phyloP scores from a whole-genome alignment of 2,888 invertebrate genomes.

The Eurois occulta region DNA sequence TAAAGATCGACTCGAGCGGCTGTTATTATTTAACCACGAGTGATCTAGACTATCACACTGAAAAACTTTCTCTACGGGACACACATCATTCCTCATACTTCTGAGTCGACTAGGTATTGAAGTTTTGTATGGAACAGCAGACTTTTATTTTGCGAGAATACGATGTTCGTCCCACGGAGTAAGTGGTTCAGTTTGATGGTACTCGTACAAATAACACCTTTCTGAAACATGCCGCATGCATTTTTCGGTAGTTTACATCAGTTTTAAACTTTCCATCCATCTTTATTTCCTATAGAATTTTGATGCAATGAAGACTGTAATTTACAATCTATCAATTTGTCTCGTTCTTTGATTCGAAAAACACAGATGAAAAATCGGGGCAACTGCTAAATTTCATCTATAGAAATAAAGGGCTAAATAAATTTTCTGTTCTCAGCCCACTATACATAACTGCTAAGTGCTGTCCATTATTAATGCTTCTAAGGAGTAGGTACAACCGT shows the following conservation, averaged over 20 bases:
- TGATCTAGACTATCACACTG: neutral
- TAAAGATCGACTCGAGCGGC: too few species aligned
- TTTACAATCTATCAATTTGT: neutral
- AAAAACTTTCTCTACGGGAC: neutral
- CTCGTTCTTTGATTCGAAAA: neutral
- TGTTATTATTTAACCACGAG: too few species aligned
- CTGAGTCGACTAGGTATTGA: neutral
- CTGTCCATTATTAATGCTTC: slow-evolving; percentile 19
- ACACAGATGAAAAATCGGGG: too few species aligned
- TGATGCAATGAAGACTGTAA: neutral
- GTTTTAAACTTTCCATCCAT: neutral
- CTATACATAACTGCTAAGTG: slow-evolving; percentile 15
- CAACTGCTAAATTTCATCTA: neutral
- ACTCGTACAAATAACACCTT: neutral
- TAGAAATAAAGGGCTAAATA: neutral
- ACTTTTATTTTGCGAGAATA: neutral
- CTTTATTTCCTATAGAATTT: neutral
- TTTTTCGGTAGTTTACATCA: neutral
- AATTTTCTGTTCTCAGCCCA: neutral
- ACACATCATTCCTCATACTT: neutral
- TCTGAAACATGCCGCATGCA: too few species aligned
- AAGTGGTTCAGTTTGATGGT: neutral
- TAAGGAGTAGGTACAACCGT: neutral
- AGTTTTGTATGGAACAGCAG: neutral
- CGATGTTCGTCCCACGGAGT: neutral